These are phyloP conservation scores for Leuctra nigra DNA, from an alignment of 2,888 invertebrate species.

Conservation along the genomic window DNA sequence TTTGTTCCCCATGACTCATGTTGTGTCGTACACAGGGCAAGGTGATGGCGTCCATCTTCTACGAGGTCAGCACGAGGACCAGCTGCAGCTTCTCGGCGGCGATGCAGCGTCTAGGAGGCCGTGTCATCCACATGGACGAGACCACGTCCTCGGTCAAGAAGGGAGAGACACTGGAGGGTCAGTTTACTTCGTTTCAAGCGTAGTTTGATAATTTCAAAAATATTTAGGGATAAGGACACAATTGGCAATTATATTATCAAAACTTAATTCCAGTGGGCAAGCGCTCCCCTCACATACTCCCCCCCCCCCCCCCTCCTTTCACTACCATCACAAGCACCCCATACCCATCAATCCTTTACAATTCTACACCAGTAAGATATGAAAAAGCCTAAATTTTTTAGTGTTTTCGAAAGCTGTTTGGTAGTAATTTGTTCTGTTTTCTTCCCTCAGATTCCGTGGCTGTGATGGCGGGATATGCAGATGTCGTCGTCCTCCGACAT, in stretches of 20 bases:
- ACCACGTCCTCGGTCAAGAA: constrained; percentile 90
- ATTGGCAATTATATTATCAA: too few species aligned
- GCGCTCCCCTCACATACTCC: too few species aligned
- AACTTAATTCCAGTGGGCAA: too few species aligned
- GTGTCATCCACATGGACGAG: constrained; percentile 85
- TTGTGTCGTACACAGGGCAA: constrained; percentile 71
- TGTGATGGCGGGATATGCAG: constrained; percentile 87
- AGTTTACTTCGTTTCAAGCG: too few species aligned
- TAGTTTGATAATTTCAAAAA: too few species aligned
- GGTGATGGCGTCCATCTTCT: constrained; percentile 94
- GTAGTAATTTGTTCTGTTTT: too few species aligned
- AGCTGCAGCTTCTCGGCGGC: constrained; percentile 94
- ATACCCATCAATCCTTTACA: neutral
- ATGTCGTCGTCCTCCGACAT: constrained; percentile 91
- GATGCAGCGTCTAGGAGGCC: constrained; percentile 93
- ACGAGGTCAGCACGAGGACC: constrained; percentile 96
- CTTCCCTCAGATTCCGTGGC: constrained; percentile 58
- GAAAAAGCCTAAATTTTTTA: too few species aligned
- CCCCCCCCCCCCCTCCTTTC: too few species aligned
- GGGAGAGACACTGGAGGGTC: constrained; percentile 88
- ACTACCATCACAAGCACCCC: neutral
- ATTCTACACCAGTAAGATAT: neutral
- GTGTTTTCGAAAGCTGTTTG: too few species aligned
- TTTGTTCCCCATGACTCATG: too few species aligned
- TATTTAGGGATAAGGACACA: too few species aligned